These are phyloP conservation scores for Papilio gigon DNA, from an alignment of 2,888 invertebrate genomes.

Conservation along the genomic window DNA sequence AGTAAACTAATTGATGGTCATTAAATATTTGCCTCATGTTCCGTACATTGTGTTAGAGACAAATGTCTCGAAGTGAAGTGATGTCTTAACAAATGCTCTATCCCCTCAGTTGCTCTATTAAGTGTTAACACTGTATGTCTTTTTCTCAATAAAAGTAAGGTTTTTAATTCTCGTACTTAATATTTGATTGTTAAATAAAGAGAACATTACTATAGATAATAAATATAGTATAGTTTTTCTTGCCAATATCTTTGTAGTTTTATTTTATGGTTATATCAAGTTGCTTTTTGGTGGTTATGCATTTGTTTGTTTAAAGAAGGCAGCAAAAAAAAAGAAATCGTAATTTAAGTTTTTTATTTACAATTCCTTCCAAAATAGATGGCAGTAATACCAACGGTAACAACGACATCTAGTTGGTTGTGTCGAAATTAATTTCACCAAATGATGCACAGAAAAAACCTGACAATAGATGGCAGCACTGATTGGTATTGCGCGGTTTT, in stretches of 20 bases:
- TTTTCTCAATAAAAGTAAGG: constrained; percentile 7
- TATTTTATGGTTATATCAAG: neutral
- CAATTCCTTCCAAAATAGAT: too few relatives aligned
- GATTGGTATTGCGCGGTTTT: too few relatives aligned
- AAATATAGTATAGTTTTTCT: constrained; percentile 15
- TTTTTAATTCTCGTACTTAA: constrained; percentile 16
- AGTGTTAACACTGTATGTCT: constrained; percentile 6
- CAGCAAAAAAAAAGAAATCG: too few relatives aligned
- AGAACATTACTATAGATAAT: constrained; percentile 12
- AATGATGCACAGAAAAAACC: neutral
- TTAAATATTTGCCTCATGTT: neutral
- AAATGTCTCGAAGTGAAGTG: neutral
- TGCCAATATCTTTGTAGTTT: constrained; percentile 11
- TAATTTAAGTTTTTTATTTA: too few relatives aligned
- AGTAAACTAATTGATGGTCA: neutral
- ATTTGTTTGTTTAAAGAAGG: too few relatives aligned
- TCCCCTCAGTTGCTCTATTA: neutral
- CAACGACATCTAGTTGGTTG: neutral
- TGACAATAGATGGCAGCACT: neutral
- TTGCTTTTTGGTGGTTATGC: too few relatives aligned
- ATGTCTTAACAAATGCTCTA: neutral
- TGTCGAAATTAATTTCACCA: neutral
- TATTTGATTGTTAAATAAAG: constrained; percentile 12
- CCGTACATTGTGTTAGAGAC: neutral
- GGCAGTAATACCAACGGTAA: neutral